Evolutionary conservation across 2,797 vertebrate genomes (phyloP).

Genomic region (Lutra lutra): DNA sequence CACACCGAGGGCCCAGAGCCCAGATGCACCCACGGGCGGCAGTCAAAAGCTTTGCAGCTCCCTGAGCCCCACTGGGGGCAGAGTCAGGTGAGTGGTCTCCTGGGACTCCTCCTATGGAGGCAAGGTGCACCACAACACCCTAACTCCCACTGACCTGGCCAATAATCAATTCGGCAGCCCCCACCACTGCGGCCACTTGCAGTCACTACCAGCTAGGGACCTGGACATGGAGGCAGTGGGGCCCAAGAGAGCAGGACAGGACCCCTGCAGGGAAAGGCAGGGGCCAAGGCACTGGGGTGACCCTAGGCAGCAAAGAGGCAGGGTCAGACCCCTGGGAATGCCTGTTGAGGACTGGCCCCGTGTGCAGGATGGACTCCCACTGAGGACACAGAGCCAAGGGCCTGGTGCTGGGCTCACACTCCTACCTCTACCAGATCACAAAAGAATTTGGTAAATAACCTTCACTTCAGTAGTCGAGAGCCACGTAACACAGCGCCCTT

Average conservation of each 20-base stretch:
- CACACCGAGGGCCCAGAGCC: neutral
- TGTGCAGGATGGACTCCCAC: neutral
- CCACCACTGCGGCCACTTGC: no score
- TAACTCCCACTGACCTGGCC: neutral
- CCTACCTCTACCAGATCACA: fast-evolving
- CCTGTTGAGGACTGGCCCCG: fast-evolving
- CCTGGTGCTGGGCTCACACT: neutral
- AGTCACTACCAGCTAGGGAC: neutral
- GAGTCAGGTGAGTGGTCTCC: neutral
- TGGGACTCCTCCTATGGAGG: neutral
- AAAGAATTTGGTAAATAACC: neutral
- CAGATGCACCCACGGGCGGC: neutral
- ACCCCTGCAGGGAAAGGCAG: neutral
- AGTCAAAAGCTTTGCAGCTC: neutral
- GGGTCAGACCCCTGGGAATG: no score
- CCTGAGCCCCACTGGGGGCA: neutral
- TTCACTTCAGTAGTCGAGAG: neutral
- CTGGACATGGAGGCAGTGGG: neutral
- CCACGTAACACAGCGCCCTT: neutral
- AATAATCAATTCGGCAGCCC: neutral
- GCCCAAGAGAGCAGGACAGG: neutral
- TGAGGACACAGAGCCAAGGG: neutral
- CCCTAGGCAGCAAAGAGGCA: neutral
- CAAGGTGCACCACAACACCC: neutral
- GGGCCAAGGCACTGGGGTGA: neutral